Base-by-base conservation (phyloP, 2,888 invertebrate genomes). In the Agelastica alni region DNA sequence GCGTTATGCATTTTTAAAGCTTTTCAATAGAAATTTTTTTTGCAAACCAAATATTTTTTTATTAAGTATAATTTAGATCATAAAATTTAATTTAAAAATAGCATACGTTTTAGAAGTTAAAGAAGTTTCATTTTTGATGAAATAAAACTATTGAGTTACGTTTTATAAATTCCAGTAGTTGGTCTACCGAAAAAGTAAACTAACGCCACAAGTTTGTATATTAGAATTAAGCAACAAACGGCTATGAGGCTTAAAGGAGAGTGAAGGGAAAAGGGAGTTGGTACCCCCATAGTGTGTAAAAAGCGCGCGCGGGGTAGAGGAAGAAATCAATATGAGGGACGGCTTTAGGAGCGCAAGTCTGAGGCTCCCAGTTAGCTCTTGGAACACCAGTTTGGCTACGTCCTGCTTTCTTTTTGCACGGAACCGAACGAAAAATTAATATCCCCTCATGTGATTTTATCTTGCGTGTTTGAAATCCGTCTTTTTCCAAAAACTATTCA, bases 321-420 rank as follows among this genome's bases (percentile, higher is more conserved):
- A 70, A 68, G 71, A 75, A 75, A 77, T 76, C 76, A 76, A 77
- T 76, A 76, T 75, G 64, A 73, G 73, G 75, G 74, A 73, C 70
- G 71, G 71, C 69, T 68, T 69, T 62, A 68, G 75, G 70, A 74
- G 77, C 76, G 76, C 76, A 75, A 72, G 76, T 78, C 70, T 74
- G 74, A 76, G 36, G 77, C 79, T 78, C 79, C 80, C 78, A 77
- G 76, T 71, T 74, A 78, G 72, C 72, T 67, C 70, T 74, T 53
- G 46, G 75, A 77, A 78, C 69, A 72, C 77, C 77, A 75, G 79
- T 82, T 80, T 80, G 80, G 77, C 81, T 80, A 79, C 81, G 78
- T 80, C 80, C 78, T 68, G 71, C 71, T 69, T 65, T 68, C 68
- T 66, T 65, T 68, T 61, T 69, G 69, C 71, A 70, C 48, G 48